Evolutionary conservation across 2,113 vertebrate species (phyloP).

Genomic region (Pelecanoides urinatrix): DNA sequence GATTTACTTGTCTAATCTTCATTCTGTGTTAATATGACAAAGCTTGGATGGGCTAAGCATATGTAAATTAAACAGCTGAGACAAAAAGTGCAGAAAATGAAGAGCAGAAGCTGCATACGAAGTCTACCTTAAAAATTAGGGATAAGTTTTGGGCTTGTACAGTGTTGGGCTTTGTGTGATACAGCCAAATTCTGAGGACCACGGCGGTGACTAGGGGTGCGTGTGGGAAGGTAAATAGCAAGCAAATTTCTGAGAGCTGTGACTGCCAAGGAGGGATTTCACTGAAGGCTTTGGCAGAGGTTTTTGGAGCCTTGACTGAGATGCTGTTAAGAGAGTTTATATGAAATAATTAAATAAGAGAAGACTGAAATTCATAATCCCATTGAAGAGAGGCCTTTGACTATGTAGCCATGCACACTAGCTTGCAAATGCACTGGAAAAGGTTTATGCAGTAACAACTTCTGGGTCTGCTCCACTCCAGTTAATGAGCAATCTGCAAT

Average conservation of each 20-base stretch:
- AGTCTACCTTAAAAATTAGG: background rate
- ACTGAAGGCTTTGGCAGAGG: slow-evolving; percentile 3
- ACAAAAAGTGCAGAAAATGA: background rate
- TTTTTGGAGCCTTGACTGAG: background rate
- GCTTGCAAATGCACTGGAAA: background rate
- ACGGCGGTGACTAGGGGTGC: background rate
- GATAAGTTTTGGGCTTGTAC: background rate
- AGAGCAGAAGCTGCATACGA: background rate
- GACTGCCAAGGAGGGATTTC: background rate
- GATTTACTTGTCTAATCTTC: background rate
- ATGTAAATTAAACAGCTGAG: background rate
- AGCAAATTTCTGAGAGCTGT: slow-evolving; percentile 2
- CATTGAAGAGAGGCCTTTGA: background rate
- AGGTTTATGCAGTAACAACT: background rate
- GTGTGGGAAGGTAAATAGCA: slow-evolving; percentile 16
- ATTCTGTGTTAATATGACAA: background rate
- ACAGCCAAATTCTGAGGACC: background rate
- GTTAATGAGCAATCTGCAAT: background rate
- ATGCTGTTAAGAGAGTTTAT: background rate
- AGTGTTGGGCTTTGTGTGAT: background rate
- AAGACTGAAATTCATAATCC: slow-evolving; percentile 28
- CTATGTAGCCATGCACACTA: background rate
- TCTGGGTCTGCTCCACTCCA: background rate
- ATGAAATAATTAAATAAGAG: background rate
- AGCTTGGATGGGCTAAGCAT: background rate